Evolutionary conservation across 1,140 invertebrate genomes (phyloP), one percentile per base, ranked within the genome.

Genomic region (Eumaeus atala): DNA sequence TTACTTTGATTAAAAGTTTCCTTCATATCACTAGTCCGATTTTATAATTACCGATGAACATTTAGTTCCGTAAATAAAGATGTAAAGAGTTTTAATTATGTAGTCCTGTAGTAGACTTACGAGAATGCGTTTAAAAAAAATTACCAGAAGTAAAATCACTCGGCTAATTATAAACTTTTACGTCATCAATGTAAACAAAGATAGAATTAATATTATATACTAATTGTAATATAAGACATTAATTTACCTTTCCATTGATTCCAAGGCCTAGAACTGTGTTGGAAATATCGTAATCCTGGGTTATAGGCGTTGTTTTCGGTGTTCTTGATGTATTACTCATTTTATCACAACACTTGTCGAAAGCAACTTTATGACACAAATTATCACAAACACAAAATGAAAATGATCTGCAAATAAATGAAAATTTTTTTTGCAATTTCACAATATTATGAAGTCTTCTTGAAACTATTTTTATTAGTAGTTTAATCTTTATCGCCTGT

Each of bases 251-350:
- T 36, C 98, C 98, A 84, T 98, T 99, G 64, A 99, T 99, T 11
- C 98, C 98, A 21, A 98, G 91, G n/a, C 98, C 98, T 38, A 99
- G 91, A 10, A 99, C 97, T 51, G 92, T 95, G 72, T 93, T 94
- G n/a, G 96, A 95, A 64, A 99, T 96, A 77, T 94, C 92, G 81
- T 98, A 99, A 85, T 99, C 97, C 56, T 97, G 93, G 28, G 92
- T 94, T 62, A 99, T 95, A 14, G 93, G 91, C 35, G 91, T 92
- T 54, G 90, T 91, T 90, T 96, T 96, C 37, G 92, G 92, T 42
- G 68, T 73, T 77, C 75, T 88, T 33, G 75, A 63, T 21, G 67
- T 71, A 59, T 76, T 77, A 81, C 79, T 87, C 86, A 88, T 88
- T 60, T 70, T 83, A 18, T 51, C 28, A 42, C 16, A 37, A 11